Percentiles rank a stretch among this genome's conserved stretches.
Conservation (phyloP, 1,140 invertebrate genomes). For the Ips nitidus region DNA sequence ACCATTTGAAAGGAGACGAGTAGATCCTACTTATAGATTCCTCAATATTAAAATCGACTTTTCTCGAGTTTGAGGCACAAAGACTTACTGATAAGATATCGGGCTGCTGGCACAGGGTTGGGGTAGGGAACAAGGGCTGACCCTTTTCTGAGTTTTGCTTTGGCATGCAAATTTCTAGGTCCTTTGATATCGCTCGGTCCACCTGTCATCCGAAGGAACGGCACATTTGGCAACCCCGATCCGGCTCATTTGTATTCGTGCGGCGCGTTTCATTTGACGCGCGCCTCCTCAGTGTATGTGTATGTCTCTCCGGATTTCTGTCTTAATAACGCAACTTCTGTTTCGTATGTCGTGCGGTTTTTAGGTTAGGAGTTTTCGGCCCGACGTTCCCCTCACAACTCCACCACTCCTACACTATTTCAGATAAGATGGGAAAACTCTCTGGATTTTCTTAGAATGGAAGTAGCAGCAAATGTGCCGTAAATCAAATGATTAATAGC, state of each 20-base stretch:
- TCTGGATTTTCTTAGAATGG: constrained; percentile 21
- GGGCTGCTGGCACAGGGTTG: constrained; percentile 1
- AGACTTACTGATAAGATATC: constrained; percentile 34
- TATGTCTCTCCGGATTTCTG: constrained; percentile 14
- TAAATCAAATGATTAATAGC: constrained; percentile 37
- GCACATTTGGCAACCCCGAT: not conserved
- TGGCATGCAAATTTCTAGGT: constrained; percentile 23
- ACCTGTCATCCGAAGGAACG: not conserved
- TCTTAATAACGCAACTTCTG: constrained; percentile 32
- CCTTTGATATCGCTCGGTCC: constrained; percentile 20
- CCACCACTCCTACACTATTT: too few relatives aligned
- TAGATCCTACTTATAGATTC: constrained; percentile 34
- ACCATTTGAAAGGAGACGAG: not conserved
- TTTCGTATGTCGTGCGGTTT: constrained; percentile 18
- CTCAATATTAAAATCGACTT: constrained; percentile 35
- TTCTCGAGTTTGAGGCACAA: constrained; percentile 9
- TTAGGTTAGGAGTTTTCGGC: constrained; percentile 18
- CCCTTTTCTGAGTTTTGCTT: constrained; percentile 16
- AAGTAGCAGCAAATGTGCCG: constrained; percentile 35
- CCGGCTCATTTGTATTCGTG: constrained; percentile 30
- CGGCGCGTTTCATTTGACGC: constrained; percentile 32
- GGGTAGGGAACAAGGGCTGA: not conserved
- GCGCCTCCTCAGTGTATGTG: not conserved
- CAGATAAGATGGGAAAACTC: constrained; percentile 14
- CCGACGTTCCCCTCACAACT: not conserved